Evolutionary conservation across 2,113 vertebrate genomes (phyloP).

Genomic region (Murina feae): DNA sequence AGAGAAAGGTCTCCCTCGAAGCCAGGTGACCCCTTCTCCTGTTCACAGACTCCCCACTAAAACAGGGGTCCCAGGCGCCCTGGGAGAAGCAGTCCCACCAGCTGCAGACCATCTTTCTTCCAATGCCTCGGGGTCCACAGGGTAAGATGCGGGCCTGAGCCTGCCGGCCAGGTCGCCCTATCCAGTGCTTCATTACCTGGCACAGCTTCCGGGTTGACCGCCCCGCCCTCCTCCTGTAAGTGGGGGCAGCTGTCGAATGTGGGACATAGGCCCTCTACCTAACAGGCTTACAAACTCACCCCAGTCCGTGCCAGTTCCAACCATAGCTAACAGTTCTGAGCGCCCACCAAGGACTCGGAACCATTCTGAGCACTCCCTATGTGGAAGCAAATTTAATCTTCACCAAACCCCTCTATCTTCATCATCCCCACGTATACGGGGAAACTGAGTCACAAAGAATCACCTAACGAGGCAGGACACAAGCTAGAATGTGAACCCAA

Average conservation of each 20-base stretch:
- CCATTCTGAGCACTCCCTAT: fast-evolving
- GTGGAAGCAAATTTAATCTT: not conserved
- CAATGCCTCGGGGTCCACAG: not conserved
- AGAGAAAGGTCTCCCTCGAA: not conserved
- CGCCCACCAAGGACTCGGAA: fast-evolving
- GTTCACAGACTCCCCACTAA: not conserved
- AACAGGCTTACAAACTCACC: not conserved
- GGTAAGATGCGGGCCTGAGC: not conserved
- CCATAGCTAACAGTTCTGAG: not conserved
- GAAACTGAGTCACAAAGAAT: not conserved
- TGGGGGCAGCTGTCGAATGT: fast-evolving
- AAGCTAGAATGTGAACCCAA: not conserved
- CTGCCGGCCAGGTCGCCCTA: not conserved
- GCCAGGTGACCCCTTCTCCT: not conserved
- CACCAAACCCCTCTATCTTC: not conserved
- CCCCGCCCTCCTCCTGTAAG: not conserved
- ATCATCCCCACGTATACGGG: not conserved
- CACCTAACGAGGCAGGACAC: not conserved
- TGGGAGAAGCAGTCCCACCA: not conserved
- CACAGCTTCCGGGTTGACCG: not conserved
- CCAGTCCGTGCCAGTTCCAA: not conserved
- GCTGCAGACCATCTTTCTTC: not conserved
- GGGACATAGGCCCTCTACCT: not conserved
- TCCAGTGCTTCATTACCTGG: not conserved
- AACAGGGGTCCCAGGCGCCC: not conserved